A percentile compares a stretch with the other conserved stretches of the same genome.
phyloP scores from a whole-genome alignment of 2,888 invertebrate genomes.

The Trichopria drosophilae region DNA sequence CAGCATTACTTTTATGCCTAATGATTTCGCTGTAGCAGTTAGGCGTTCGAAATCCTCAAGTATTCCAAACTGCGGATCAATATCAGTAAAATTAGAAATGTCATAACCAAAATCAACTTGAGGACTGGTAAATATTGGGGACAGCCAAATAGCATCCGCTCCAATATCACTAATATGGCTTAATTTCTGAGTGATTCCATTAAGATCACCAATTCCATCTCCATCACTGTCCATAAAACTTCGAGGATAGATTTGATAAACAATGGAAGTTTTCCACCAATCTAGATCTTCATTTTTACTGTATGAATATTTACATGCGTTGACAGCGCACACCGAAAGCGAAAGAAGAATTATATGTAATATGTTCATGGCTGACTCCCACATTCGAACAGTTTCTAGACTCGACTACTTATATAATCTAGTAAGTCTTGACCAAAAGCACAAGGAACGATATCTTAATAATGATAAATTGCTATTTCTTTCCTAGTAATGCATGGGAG shows the following conservation, averaged over 20 bases:
- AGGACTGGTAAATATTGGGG: conserved; percentile 76
- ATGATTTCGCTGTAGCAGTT: conserved; percentile 60
- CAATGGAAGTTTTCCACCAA: conserved; percentile 81
- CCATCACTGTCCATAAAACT: conserved; percentile 82
- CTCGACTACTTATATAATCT: too few relatives aligned
- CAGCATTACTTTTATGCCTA: conserved; percentile 55
- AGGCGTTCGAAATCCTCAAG: conserved; percentile 70
- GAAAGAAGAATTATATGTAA: too few relatives aligned
- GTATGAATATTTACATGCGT: too few relatives aligned
- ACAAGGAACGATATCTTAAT: too few relatives aligned
- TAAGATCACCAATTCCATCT: conserved; percentile 42
- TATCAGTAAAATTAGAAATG: conserved; percentile 68
- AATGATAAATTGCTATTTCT: too few relatives aligned
- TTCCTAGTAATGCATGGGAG: too few relatives aligned
- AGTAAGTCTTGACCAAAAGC: too few relatives aligned
- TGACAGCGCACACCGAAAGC: too few relatives aligned
- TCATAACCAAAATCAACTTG: conserved; percentile 81
- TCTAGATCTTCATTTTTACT: conserved; percentile 61
- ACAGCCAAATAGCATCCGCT: conserved; percentile 70
- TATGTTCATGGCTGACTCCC: too few relatives aligned
- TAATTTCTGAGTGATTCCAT: conserved; percentile 64
- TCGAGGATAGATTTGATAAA: conserved; percentile 85
- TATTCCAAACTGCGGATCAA: conserved; percentile 72
- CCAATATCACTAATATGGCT: conserved; percentile 69
- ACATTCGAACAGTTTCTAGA: too few relatives aligned